Conservation (phyloP, 2,888 invertebrate genomes). For the Sinopyrophorus schimmeli region DNA sequence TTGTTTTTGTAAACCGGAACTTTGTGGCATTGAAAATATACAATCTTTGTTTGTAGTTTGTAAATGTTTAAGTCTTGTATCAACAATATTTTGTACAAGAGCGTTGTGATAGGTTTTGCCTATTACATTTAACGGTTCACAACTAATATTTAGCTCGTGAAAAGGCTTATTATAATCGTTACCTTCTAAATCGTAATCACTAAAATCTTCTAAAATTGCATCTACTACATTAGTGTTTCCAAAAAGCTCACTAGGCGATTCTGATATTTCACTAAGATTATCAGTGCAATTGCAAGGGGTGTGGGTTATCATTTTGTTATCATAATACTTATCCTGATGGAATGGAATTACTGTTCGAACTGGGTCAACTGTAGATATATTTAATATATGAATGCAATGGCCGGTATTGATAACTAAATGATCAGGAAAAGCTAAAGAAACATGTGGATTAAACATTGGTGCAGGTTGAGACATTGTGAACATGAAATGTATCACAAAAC, state of each 20-base stretch:
- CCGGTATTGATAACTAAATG: slow-evolving; percentile 55
- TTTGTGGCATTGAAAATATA: slow-evolving; percentile 50
- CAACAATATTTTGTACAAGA: slow-evolving; percentile 52
- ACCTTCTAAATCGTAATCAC: slow-evolving; percentile 55
- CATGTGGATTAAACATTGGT: slow-evolving; percentile 58
- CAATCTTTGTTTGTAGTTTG: slow-evolving; percentile 49
- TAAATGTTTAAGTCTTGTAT: slow-evolving; percentile 52
- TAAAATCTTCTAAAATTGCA: slow-evolving; percentile 55
- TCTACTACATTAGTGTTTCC: slow-evolving; percentile 50
- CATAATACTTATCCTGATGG: slow-evolving; percentile 44
- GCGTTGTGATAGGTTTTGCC: slow-evolving; percentile 55
- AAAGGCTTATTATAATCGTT: slow-evolving; percentile 55
- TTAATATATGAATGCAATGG: slow-evolving; percentile 54
- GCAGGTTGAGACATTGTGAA: slow-evolving; percentile 84
- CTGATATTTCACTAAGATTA: slow-evolving; percentile 52
- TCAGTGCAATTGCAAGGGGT: slow-evolving; percentile 43
- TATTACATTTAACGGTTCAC: slow-evolving; percentile 55
- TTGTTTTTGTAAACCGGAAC: slow-evolving; percentile 42
- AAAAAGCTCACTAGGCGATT: slow-evolving; percentile 51
- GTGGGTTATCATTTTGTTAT: slow-evolving; percentile 33
- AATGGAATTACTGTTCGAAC: slow-evolving; percentile 35
- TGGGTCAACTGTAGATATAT: slow-evolving; percentile 49
- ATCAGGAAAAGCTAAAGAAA: slow-evolving; percentile 53
- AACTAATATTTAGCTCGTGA: slow-evolving; percentile 56
- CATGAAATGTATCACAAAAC: slow-evolving; percentile 89